A percentile compares a stretch with the other conserved stretches of the same genome.
Evolutionary conservation across 2,797 vertebrate genomes (phyloP).

Genomic region (Sebastes steindachneri): DNA sequence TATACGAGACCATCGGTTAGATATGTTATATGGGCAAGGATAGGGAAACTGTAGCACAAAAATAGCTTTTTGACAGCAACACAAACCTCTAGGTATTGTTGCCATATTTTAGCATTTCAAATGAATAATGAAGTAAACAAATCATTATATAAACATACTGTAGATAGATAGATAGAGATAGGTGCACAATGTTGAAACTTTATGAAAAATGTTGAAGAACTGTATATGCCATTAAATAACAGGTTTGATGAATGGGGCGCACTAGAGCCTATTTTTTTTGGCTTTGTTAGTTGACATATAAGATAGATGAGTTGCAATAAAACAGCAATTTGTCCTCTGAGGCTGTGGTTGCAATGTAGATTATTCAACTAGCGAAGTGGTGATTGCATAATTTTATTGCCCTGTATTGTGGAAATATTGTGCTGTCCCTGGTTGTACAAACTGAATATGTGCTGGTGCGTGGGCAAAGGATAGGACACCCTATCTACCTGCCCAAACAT

Average conservation of each 20-base stretch:
- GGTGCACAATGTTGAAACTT: constrained; percentile 1
- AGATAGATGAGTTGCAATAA: constrained; percentile 58
- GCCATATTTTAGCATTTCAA: background rate
- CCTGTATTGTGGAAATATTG: constrained; percentile 52
- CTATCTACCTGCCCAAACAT: background rate
- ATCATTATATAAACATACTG: background rate
- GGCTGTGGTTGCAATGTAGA: constrained; percentile 41
- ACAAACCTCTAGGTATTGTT: background rate
- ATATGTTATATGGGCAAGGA: background rate
- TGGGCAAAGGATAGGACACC: constrained; percentile 25
- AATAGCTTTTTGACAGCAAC: background rate
- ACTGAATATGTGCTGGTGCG: constrained; percentile 61
- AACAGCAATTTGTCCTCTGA: constrained; percentile 53
- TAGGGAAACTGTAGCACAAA: background rate
- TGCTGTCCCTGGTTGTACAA: constrained; percentile 46
- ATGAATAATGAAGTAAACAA: constrained; percentile 8
- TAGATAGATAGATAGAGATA: constrained; percentile 6
- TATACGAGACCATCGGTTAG: background rate
- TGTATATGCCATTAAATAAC: constrained; percentile 22
- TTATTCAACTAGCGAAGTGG: constrained; percentile 41
- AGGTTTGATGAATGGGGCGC: constrained; percentile 31
- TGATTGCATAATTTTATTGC: constrained; percentile 68
- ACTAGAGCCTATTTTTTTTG: constrained; percentile 14
- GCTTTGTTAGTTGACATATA: constrained; percentile 7
- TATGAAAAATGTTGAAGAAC: constrained; percentile 8